phyloP scores from a whole-genome alignment of 2,888 invertebrate species.

The Eupeodes luniger region DNA sequence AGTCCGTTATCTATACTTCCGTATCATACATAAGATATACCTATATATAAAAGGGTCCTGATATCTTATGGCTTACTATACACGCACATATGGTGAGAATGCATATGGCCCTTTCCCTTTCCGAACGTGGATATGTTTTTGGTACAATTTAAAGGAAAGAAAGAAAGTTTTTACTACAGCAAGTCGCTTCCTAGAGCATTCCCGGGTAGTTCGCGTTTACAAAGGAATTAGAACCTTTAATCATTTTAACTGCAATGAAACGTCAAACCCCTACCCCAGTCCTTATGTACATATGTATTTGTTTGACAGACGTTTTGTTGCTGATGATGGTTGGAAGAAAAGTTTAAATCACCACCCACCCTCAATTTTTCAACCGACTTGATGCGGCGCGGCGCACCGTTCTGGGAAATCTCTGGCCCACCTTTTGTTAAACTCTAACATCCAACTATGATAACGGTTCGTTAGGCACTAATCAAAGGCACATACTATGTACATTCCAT shows the following conservation, averaged over 20 bases:
- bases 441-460: constrained; percentile 71
- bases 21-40: constrained; percentile 18
- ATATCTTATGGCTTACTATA: background rate
- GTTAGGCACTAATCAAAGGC: constrained; percentile 76
- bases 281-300: background rate
- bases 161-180: background rate
- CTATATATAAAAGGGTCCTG: constrained; percentile 1
- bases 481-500: constrained; percentile 19
- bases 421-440: constrained; percentile 67
- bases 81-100: constrained; percentile 47
- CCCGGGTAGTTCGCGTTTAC: constrained; percentile 15
- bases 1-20: constrained; percentile 53
- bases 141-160: constrained; percentile 26
- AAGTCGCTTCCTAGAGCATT: constrained; percentile 10
- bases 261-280: constrained; percentile 27
- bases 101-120: constrained; percentile 1
- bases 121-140: background rate
- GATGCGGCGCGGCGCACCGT: too few species aligned
- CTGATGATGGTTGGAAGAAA: constrained; percentile 12
- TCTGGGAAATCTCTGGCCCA: constrained; percentile 27
- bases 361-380: background rate
- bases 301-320: constrained; percentile 20
- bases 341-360: constrained; percentile 62
- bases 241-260: constrained; percentile 64
- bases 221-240: constrained; percentile 66